Evolutionary conservation across 1,140 invertebrate species (phyloP).

Genomic region (Euura saliciscinereae): DNA sequence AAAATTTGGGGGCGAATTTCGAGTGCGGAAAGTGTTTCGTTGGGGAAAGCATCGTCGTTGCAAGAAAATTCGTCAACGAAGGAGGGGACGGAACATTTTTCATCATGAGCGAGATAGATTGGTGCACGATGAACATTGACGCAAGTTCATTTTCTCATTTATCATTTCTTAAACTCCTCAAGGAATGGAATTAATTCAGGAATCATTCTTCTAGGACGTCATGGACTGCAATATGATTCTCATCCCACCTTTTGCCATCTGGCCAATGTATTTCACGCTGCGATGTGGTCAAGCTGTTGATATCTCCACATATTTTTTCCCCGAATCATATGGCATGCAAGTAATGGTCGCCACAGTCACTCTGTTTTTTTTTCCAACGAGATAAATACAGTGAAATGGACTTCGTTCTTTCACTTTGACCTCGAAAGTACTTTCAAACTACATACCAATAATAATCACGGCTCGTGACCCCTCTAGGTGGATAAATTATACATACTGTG

Average conservation of each 20-base stretch:
- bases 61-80: slow-evolving; percentile 37
- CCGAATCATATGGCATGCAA: slow-evolving; percentile 39
- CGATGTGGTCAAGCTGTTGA: slow-evolving; percentile 32
- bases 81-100: slow-evolving; percentile 46
- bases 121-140: slow-evolving; percentile 41
- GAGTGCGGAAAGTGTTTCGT: slow-evolving; percentile 46
- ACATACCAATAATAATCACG: neutral
- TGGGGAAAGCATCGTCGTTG: slow-evolving; percentile 33
- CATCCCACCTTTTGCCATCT: slow-evolving; percentile 35
- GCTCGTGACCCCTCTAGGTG: slow-evolving; percentile 26
- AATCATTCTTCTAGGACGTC: slow-evolving; percentile 31
- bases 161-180: neutral
- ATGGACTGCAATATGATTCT: slow-evolving; percentile 29
- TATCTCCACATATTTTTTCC: slow-evolving; percentile 36
- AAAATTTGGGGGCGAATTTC: slow-evolving; percentile 25
- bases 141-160: slow-evolving; percentile 23
- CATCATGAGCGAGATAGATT: slow-evolving; percentile 48
- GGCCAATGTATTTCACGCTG: slow-evolving; percentile 42
- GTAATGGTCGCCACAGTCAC: slow-evolving; percentile 21
- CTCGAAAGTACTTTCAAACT: too few species aligned
- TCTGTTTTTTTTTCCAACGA: too few species aligned
- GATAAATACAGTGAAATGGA: too few species aligned
- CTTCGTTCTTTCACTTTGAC: too few species aligned
- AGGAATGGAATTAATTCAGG: slow-evolving; percentile 12
- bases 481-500: slow-evolving; percentile 43